A percentile compares a stretch with the other conserved stretches of the same genome.
Evolutionary conservation across 2,888 invertebrate species (phyloP).

Genomic region (Nephrotoma flavescens): DNA sequence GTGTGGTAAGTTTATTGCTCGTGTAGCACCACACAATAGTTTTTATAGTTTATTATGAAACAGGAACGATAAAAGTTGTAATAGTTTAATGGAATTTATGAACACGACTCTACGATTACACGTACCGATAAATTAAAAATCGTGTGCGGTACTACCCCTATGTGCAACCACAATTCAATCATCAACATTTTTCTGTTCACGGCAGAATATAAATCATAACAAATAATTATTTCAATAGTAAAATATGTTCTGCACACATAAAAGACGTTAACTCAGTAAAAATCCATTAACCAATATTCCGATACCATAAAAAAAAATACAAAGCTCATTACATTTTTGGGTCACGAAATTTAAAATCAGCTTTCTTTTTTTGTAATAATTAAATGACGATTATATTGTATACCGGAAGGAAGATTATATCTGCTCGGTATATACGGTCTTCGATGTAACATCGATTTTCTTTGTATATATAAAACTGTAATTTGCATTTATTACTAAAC

Average conservation of each 20-base stretch:
- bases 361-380: neutral
- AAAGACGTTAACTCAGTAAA: neutral
- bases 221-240: neutral
- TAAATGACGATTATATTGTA: neutral
- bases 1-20: neutral
- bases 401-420: neutral
- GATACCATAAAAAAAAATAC: neutral
- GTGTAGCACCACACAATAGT: neutral
- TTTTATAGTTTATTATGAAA: neutral
- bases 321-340: neutral
- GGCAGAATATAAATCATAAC: neutral
- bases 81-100: neutral
- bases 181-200: neutral
- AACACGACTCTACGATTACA: no score
- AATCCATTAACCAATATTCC: neutral
- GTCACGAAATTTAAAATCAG: neutral
- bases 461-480: neutral
- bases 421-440: neutral
- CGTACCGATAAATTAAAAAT: neutral
- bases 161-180: neutral
- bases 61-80: neutral
- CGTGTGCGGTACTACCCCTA: no score
- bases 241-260: neutral
- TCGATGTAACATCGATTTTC: neutral
- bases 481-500: neutral